These are phyloP conservation scores for Geodia barretti DNA, from an alignment of 37 sponge, comb jelly and placozoan genomes.

Conservation along the genomic window DNA sequence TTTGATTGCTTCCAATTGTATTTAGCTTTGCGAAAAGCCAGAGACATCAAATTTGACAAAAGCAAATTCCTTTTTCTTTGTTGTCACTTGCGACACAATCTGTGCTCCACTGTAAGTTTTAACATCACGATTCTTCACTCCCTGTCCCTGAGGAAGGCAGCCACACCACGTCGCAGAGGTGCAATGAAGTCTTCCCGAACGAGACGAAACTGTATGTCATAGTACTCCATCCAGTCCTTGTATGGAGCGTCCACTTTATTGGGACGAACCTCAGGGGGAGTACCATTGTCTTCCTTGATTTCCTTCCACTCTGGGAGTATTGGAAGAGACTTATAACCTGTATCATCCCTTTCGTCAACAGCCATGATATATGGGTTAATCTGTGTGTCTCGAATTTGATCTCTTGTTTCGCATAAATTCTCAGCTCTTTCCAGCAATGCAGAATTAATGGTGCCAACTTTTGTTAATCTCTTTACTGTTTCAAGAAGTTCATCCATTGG, in stretches of 20 bases:
- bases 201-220: constrained; percentile 82
- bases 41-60: constrained; percentile 65
- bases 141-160: constrained; percentile 37
- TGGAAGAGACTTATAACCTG: constrained; percentile 33
- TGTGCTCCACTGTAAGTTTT: no score
- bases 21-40: no score
- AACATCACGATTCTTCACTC: constrained; percentile 60
- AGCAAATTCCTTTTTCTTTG: constrained; percentile 32
- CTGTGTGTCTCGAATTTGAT: neutral
- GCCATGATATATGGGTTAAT: neutral
- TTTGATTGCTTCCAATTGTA: constrained; percentile 83
- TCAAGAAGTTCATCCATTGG: constrained; percentile 29
- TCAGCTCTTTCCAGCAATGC: neutral
- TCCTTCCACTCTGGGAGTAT: constrained; percentile 67
- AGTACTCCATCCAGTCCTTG: constrained; percentile 69
- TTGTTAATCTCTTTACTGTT: constrained; percentile 3
- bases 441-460: neutral
- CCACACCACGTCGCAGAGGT: constrained; percentile 78
- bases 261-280: constrained; percentile 46
- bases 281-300: neutral
- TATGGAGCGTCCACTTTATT: constrained; percentile 58
- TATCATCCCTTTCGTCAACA: constrained; percentile 47
- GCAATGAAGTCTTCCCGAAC: constrained; percentile 87
- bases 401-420: neutral
- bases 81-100: constrained; percentile 33